Evolutionary conservation across 2,888 invertebrate species (phyloP), one percentile per base, ranked within the genome.

Genomic region (Torymus texanus): DNA sequence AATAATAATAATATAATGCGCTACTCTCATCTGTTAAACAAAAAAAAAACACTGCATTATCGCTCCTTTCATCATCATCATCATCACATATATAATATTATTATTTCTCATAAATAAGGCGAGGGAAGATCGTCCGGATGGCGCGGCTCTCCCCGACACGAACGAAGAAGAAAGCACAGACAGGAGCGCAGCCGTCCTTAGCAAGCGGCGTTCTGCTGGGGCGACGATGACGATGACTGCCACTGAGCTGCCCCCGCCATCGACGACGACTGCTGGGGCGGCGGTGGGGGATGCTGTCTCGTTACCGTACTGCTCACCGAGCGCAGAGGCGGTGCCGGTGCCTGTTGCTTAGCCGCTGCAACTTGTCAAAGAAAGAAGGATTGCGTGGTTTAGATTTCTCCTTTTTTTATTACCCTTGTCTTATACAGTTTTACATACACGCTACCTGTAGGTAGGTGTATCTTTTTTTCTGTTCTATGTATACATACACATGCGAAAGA

Each of bases 321-420:
- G 82, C 87, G 88, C 70, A 84, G 83, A 71, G 89, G 90, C 80
- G 90, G 90, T 80, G 87, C 88, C 75, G 90, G 90, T 80, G 90
- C 90, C 84, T 89, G 90, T 85, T 90, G 89, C 83, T 90, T 90
- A 72, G 89, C 88, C 82, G 88, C 89, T 89, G 88, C 79, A 89
- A 88, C 88, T 85, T 86, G 84, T 83, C 83, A 85, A 86, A 18
- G 75, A 76, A 72, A 41, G 41, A 41, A 41, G 8, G 41, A 41
- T 41, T 41, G 5, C 41, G 41, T 41, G 8, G 41, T 41, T 41
- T 21, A 79, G 81, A 68, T 78, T 83, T 71, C 56, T 84, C 81
- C 73, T 84, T 82, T 80, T 78, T 68, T 55, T 21, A 56, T 24
- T 11, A n/a, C 11, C 51, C 10, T n/a, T 12, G n/a, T 12, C 51